A percentile compares a stretch with the other conserved stretches of the same genome.
phyloP scores from a whole-genome alignment of 2,888 invertebrate genomes.

The Byasa hedistus region DNA sequence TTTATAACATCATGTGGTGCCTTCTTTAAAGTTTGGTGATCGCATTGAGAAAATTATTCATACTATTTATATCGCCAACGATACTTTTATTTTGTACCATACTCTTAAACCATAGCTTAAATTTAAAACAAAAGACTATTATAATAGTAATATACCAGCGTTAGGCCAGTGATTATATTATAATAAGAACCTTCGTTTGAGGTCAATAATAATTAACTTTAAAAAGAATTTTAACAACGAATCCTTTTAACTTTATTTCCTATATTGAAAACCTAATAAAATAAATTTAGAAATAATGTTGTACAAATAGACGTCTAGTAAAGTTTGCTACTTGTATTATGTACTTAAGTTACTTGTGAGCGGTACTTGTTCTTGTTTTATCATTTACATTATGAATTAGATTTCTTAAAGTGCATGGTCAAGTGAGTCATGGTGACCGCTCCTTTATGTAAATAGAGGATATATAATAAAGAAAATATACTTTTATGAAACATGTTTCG shows the following conservation, averaged over 20 bases:
- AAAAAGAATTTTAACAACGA: neutral
- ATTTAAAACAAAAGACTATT: neutral
- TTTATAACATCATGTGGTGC: no score
- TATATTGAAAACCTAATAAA: neutral
- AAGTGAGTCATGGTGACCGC: constrained; percentile 1
- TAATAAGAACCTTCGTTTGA: constrained; percentile 1
- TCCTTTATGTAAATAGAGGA: neutral
- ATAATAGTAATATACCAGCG: neutral
- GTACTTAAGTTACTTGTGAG: neutral
- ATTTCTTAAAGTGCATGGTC: constrained; percentile 19
- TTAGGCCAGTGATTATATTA: constrained; percentile 1
- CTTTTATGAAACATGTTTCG: neutral
- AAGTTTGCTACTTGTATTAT: neutral
- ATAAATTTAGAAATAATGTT: neutral
- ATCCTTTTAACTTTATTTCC: neutral
- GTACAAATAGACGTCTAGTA: neutral
- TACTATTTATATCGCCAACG: no score
- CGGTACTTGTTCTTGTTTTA: constrained; percentile 4
- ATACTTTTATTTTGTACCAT: neutral
- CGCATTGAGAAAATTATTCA: no score
- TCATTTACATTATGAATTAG: neutral
- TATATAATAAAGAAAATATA: neutral
- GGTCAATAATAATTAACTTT: constrained; percentile 4
- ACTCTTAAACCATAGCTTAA: no score
- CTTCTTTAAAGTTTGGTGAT: no score